phyloP scores from a whole-genome alignment of 2,797 vertebrate genomes.

The Spheniscus humboldti region DNA sequence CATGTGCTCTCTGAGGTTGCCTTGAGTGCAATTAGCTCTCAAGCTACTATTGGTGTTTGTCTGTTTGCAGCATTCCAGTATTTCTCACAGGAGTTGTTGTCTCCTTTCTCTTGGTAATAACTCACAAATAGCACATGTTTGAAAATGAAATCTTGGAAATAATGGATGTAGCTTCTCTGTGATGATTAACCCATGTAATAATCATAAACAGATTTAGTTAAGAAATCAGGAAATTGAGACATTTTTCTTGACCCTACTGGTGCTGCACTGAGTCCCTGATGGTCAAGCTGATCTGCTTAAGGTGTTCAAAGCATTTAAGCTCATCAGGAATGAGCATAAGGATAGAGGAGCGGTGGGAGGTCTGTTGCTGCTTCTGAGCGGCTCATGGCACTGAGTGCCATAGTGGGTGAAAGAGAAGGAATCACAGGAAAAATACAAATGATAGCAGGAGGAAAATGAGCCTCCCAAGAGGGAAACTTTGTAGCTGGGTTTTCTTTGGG shows the following conservation, averaged over 20 bases:
- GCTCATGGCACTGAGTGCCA: not conserved
- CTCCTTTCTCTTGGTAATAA: not conserved
- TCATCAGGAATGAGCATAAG: not conserved
- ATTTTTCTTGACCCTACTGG: not conserved
- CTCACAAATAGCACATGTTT: not conserved
- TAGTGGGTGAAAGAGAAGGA: not conserved
- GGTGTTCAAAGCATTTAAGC: not conserved
- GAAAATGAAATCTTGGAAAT: not conserved
- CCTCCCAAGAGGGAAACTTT: not conserved
- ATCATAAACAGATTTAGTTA: not conserved
- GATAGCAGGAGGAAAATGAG: not conserved
- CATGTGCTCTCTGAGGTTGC: not conserved
- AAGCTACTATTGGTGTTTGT: not conserved
- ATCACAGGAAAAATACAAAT: not conserved
- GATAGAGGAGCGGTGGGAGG: not conserved
- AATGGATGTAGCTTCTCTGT: not conserved
- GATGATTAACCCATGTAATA: not conserved
- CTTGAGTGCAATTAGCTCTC: not conserved
- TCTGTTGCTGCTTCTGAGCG: not conserved
- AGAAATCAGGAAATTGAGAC: not conserved
- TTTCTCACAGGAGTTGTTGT: not conserved
- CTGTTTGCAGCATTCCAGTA: not conserved
- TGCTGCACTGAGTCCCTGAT: not conserved
- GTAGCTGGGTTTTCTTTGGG: not conserved
- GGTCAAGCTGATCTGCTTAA: not conserved